phyloP scores from a whole-genome alignment of 2,113 vertebrate genomes.

The Poeciliopsis turrubarensis region DNA sequence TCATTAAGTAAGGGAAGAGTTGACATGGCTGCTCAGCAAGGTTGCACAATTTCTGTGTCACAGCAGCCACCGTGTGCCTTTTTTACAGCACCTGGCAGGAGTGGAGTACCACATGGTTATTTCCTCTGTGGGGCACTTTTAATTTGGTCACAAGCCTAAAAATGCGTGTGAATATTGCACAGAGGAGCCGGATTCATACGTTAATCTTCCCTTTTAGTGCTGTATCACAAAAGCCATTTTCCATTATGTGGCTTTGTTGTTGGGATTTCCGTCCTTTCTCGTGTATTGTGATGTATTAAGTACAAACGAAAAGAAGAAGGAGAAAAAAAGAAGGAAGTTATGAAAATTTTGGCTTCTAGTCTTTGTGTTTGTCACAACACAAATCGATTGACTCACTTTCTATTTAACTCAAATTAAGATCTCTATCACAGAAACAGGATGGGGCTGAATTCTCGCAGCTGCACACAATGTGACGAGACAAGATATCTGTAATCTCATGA shows the following conservation, averaged over 20 bases:
- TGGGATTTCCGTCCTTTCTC: conserved; percentile 41
- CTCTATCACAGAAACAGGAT: conserved; percentile 13
- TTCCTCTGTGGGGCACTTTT: conserved; percentile 14
- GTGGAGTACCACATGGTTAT: conserved; percentile 5
- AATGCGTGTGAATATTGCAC: conserved; percentile 33
- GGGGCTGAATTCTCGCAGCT: conserved; percentile 22
- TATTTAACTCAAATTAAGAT: conserved; percentile 30
- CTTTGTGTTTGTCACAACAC: conserved; percentile 3
- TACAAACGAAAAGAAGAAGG: neutral
- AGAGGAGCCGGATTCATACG: conserved; percentile 37
- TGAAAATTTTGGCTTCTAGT: neutral
- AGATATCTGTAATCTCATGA: conserved; percentile 45
- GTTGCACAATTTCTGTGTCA: conserved; percentile 6
- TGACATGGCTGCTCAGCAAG: conserved; percentile 16
- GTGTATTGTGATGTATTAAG: conserved; percentile 44
- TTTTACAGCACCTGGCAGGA: conserved; percentile 18
- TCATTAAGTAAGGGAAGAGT: conserved; percentile 11
- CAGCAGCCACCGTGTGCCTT: conserved; percentile 1
- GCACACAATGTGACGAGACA: conserved; percentile 14
- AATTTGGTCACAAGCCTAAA: conserved; percentile 30
- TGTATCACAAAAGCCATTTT: conserved; percentile 20
- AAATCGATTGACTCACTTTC: conserved; percentile 12
- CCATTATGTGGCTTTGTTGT: conserved; percentile 48
- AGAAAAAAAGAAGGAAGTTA: conserved; percentile 1
- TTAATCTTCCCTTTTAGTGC: conserved; percentile 46